Evolutionary conservation across 1,140 invertebrate genomes (phyloP), one percentile per base, ranked within the genome.

Genomic region (Scaptodrosophila lebanonensis): DNA sequence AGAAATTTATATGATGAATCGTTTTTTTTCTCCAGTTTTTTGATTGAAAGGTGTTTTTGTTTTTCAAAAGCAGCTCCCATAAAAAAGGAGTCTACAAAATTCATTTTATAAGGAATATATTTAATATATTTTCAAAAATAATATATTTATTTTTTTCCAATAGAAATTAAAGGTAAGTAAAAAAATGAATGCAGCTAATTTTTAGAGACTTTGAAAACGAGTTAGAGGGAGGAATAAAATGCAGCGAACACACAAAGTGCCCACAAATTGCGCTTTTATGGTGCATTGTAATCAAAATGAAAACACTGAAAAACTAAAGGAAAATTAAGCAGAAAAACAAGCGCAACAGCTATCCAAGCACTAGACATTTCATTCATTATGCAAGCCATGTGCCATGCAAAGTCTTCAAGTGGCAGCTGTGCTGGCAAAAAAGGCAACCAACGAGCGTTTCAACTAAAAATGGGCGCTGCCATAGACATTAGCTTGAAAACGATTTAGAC

Each of bases 201-300:
- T n/a, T n/a, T n/a, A n/a, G n/a, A n/a, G n/a, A n/a, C n/a, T n/a
- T n/a, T n/a, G n/a, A n/a, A n/a, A n/a, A n/a, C n/a, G n/a, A n/a
- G n/a, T n/a, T n/a, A n/a, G n/a, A n/a, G n/a, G n/a, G n/a, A 25
- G 8, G 8, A 25, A 8, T 25, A 25, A 25, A 25, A 25, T 25
- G 22, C 22, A 3, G 44, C 27, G 33, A 42, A 40, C 53, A 51
- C 62, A 18, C 30, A 45, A 77, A 72, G 54, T 67, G 73, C 51
- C 72, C 72, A 71, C 72, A 77, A 77, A 77, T 77, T 67, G 63
- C 45, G 54, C 53, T 67, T 77, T 77, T 71, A 77, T 67, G 59
- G 65, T 52, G 54, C 57, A 64, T 71, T 56, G 67, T 67, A 67
- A 77, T 67, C 56, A 66, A 32, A 62, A 53, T 58, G 48, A 59